Evolutionary conservation across 2,797 vertebrate genomes (phyloP).

Genomic region (Squalus acanthias): DNA sequence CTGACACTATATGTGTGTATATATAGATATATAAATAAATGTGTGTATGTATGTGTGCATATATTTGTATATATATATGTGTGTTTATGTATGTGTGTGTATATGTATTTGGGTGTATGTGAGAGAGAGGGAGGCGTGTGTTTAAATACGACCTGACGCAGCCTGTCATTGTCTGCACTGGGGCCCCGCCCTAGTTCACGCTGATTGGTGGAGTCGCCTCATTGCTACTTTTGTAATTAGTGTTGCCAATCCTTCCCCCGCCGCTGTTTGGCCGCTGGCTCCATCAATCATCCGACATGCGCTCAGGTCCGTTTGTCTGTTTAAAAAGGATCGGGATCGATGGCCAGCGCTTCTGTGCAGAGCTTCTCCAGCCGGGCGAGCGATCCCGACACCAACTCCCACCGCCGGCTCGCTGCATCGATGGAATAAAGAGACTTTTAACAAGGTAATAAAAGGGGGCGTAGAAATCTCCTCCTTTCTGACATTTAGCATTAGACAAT

Average conservation of each 20-base stretch:
- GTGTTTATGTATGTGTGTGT: not conserved
- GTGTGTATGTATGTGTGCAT: no score
- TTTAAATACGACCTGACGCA: not conserved
- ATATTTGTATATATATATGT: not conserved
- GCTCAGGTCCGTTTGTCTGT: not conserved
- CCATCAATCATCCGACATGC: not conserved
- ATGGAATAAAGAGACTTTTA: not conserved
- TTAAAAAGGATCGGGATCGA: not conserved
- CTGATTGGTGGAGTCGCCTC: not conserved
- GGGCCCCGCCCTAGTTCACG: not conserved
- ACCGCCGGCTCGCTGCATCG: not conserved
- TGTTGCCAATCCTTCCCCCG: not conserved
- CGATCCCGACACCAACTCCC: not conserved
- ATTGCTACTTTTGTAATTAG: not conserved
- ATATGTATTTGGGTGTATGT: not conserved
- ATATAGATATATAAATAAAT: no score
- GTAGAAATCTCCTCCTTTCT: not conserved
- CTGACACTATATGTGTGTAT: no score
- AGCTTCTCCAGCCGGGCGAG: not conserved
- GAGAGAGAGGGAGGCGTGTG: not conserved
- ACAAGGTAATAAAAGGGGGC: not conserved
- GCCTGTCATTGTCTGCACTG: not conserved
- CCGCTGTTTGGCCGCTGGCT: not conserved
- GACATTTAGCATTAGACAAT: not conserved
- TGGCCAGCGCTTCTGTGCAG: not conserved